These are phyloP conservation scores for Lemur catta DNA, from an alignment of 2,797 vertebrate species.

Conservation along the genomic window DNA sequence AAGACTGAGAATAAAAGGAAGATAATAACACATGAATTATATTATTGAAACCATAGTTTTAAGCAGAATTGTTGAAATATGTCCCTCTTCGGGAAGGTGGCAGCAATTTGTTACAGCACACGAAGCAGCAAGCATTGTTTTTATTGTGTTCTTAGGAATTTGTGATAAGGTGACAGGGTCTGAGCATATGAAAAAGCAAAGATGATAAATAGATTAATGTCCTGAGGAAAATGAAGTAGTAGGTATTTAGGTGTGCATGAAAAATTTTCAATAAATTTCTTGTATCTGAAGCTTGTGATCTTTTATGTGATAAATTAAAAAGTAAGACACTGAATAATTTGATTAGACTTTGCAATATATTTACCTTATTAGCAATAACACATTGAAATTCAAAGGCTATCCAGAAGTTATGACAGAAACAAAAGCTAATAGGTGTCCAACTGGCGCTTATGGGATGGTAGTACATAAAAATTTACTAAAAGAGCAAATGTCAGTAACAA, in stretches of 20 bases:
- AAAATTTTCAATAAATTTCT: slow-evolving; percentile 56
- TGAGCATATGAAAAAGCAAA: slow-evolving; percentile 50
- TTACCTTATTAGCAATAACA: slow-evolving; percentile 50
- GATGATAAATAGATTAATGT: slow-evolving; percentile 63
- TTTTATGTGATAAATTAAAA: slow-evolving; percentile 61
- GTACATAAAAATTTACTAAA: background rate
- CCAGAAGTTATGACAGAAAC: slow-evolving; percentile 29
- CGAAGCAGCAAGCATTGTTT: background rate
- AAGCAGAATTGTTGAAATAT: background rate
- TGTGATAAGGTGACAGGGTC: slow-evolving; percentile 42
- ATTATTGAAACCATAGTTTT: slow-evolving; percentile 21
- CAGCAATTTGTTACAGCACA: slow-evolving; percentile 12
- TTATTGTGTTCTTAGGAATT: slow-evolving; percentile 56
- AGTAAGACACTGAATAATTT: slow-evolving; percentile 60
- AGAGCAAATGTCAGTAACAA: background rate
- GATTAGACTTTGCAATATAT: slow-evolving; percentile 46
- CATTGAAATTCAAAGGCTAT: slow-evolving; percentile 41
- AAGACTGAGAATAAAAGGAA: slow-evolving; percentile 21
- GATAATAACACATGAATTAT: background rate
- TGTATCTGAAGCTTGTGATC: slow-evolving; percentile 34
- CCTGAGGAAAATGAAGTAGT: slow-evolving; percentile 58
- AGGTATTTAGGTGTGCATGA: slow-evolving; percentile 12
- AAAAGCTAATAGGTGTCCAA: background rate
- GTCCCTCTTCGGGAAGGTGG: background rate
- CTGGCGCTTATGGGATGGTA: background rate